Base-by-base conservation (phyloP, 2,113 vertebrate species). In the Caracal caracal region DNA sequence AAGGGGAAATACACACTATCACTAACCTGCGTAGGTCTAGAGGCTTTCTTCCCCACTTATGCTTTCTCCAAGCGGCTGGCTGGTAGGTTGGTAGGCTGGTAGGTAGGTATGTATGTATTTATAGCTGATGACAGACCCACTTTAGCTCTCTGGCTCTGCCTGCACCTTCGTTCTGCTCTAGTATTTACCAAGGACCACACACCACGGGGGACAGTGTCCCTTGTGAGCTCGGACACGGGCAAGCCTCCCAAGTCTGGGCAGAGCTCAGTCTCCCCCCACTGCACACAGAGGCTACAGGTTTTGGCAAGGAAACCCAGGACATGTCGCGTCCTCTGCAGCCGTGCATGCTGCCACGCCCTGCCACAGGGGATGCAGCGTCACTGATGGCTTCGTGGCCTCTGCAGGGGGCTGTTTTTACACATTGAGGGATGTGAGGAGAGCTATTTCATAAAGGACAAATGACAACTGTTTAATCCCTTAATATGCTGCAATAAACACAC, bases 161-260 rank as follows among this genome's bases (percentile, higher is more conserved):
- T 20, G 13, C 35, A 24, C 24, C 35, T 56, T 26, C 43, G 26
- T 82, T 56, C 75, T 51, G 15, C 6, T 66, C 53, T 82, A 10
- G 33, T 1, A 40, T 1, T 66, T 4, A 3, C 51, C 1, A 0
- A 3, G 51, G 49, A 30, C 11, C 5, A 0, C 30, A 6, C 6
- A 5, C 8, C 9, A 70, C 0, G 12, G 35, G 10, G 37, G 8
- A 24, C 11, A 11, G 4, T 6, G 8, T 28, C 3, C 30, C 66
- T 24, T 5, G 40, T n/a, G 40, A 70, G 56, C 33, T 7, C 37
- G 13, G 40, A 40, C 22, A n/a, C 16, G 2, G 5, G 37, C 30
- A 24, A 66, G 43, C 12, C 53, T 53, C 78, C 3, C 7, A 63
- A 22, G 13, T 19, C 15, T 22, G 63, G 33, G 19, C 63, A 70